phyloP scores from a whole-genome alignment of 1,140 invertebrate genomes.

The Calycopis cecrops region DNA sequence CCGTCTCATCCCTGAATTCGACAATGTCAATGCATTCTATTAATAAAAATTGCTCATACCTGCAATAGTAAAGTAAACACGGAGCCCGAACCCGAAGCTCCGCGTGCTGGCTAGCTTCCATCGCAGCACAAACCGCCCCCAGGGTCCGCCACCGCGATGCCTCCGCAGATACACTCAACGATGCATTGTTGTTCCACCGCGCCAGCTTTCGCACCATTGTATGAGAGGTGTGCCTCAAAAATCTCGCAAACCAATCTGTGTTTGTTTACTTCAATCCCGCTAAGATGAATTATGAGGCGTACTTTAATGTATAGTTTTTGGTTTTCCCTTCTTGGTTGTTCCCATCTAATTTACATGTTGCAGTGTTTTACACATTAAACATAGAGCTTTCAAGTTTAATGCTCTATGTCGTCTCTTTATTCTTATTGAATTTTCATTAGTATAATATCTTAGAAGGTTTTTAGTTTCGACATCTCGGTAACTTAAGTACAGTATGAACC shows the following conservation, averaged over 20 bases:
- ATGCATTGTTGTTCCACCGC: constrained; percentile 62
- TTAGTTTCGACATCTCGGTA: no score
- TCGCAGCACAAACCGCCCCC: constrained; percentile 49
- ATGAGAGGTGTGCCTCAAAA: constrained; percentile 42
- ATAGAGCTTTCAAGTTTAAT: no score
- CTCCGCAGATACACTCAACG: constrained; percentile 53
- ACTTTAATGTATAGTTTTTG: not conserved
- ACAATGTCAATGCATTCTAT: no score
- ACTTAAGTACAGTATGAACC: no score
- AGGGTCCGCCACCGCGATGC: constrained; percentile 59
- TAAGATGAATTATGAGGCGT: constrained; percentile 23
- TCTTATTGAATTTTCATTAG: no score
- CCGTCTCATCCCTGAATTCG: no score
- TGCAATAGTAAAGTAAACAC: not conserved
- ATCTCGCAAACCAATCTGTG: constrained; percentile 48
- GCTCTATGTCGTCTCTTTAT: no score
- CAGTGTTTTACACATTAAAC: no score
- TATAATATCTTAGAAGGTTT: no score
- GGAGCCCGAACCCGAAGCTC: constrained; percentile 7
- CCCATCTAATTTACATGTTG: not conserved
- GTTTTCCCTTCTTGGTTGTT: not conserved
- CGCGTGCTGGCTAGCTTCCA: constrained; percentile 36
- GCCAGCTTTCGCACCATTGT: constrained; percentile 70
- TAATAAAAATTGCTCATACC: no score
- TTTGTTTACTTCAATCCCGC: constrained; percentile 56